Base-by-base conservation (phyloP, 2,888 invertebrate genomes). In the Arrhopalites spinosus region DNA sequence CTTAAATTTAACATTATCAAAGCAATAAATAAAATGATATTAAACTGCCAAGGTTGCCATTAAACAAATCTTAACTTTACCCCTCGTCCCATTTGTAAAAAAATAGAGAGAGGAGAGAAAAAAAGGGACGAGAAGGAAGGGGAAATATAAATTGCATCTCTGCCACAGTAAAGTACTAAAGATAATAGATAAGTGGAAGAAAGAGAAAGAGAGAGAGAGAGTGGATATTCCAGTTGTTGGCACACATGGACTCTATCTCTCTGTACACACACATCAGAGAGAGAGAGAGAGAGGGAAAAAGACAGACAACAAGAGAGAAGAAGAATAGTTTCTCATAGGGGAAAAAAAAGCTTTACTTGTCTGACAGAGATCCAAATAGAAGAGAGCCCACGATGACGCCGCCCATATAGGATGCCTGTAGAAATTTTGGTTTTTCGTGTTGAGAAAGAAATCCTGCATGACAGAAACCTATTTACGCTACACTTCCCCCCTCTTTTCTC, bases 381-480 rank as follows among this genome's bases (percentile, higher is more conserved):
- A 82, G 71, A 20, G 80, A 79, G 0, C 82, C 82, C 13, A 79
- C 67, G 23, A 82, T 75, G 7, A 81, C 81, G 7, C 82, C 82
- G 7, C 72, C 71, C 82, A 81, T 81, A 59, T 82, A 81, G 5
- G 78, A 76, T 5, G 81, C 80, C 68, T 81, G 68, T 20, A 59
- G 59, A 59, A 23, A 11, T 2, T 23, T 59, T 15, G 0, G 27
- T 23, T 53, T 59, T 59, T 71, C 59, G 59, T 71, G 71, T 71
- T 71, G 45, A 59, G 36, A 71, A 59, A 59, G 71, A 71, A 71
- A 71, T 71, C 71, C 71, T 59, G 43, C 36, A 36, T 59, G 59
- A 61, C 59, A 59, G 61, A 61, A 71, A 70, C 56, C 56, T 70
- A 56, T 59, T 59, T 59, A 59, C 59, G 20, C 25, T 59, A 1